phyloP scores from a whole-genome alignment of 2,888 invertebrate species.

The Andrena bucephala region DNA sequence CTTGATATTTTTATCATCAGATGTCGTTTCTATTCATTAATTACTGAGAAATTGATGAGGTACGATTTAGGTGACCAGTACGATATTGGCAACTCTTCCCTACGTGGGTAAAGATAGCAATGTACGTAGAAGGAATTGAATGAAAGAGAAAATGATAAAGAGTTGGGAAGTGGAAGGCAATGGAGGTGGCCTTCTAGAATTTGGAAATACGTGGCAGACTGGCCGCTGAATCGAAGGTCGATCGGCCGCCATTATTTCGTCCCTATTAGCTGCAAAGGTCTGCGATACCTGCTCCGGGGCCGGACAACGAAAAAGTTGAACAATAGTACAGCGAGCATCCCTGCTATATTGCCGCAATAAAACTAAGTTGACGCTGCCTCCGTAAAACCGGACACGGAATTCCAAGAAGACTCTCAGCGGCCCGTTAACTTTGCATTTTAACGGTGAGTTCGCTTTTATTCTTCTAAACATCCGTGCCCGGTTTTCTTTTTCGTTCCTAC shows the following conservation, averaged over 20 bases:
- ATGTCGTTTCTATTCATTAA: too few relatives aligned
- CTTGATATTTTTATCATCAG: too few relatives aligned
- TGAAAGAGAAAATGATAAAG: background rate
- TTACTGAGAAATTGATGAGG: too few relatives aligned
- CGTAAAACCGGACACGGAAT: conserved; percentile 49
- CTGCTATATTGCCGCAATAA: conserved; percentile 60
- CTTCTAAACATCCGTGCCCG: background rate
- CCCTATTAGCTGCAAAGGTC: conserved; percentile 70
- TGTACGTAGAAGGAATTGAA: too few relatives aligned
- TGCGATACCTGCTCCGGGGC: conserved; percentile 67
- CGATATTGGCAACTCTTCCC: too few relatives aligned
- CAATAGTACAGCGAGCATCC: conserved; percentile 49
- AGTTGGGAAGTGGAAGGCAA: background rate
- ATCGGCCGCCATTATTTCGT: conserved; percentile 71
- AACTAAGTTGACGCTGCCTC: conserved; percentile 29
- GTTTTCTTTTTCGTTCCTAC: too few relatives aligned
- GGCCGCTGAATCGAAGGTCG: conserved; percentile 73
- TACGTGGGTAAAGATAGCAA: too few relatives aligned
- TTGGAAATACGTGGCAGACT: conserved; percentile 60
- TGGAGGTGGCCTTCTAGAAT: conserved; percentile 29
- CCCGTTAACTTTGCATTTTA: conserved; percentile 40
- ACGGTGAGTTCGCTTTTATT: background rate
- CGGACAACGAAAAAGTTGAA: conserved; percentile 59
- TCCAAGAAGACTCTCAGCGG: conserved; percentile 45
- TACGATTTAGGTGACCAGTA: too few relatives aligned